phyloP scores from a whole-genome alignment of 1,140 invertebrate genomes.

The Leptestheria dahalacensis region DNA sequence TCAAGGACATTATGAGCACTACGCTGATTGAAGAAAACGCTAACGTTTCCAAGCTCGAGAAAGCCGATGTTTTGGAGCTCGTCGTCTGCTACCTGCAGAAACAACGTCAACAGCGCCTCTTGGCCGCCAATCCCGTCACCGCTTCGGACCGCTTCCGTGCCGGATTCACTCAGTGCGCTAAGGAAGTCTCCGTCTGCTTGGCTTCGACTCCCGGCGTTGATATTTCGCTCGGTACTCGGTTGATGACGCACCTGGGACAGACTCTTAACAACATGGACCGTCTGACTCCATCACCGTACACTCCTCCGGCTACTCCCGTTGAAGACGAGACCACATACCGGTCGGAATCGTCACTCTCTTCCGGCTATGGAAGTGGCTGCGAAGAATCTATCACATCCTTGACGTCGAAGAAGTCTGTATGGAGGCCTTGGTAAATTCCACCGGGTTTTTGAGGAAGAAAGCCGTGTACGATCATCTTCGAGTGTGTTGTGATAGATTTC shows the following conservation, averaged over 20 bases:
- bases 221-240: constrained; percentile 60
- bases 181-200: constrained; percentile 75
- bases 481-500: too few species aligned
- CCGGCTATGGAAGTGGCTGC: constrained; percentile 14
- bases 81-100: constrained; percentile 82
- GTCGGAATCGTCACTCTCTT: constrained; percentile 16
- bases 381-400: constrained; percentile 9
- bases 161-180: constrained; percentile 81
- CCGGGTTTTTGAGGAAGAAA: too few species aligned
- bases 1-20: constrained; percentile 82
- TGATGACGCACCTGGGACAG: constrained; percentile 74
- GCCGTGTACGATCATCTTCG: too few species aligned
- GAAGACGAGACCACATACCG: constrained; percentile 16
- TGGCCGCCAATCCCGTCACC: constrained; percentile 47
- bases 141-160: constrained; percentile 70
- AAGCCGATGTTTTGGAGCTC: constrained; percentile 89
- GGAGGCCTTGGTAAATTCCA: constrained; percentile 22
- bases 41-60: constrained; percentile 83
- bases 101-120: constrained; percentile 52
- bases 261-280: constrained; percentile 58
- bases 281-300: constrained; percentile 14
- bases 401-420: constrained; percentile 15
- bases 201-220: constrained; percentile 59
- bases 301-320: constrained; percentile 14
- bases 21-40: constrained; percentile 69